Evolutionary conservation across 2,888 invertebrate genomes (phyloP).

Genomic region (Ganaspis brasiliensis): DNA sequence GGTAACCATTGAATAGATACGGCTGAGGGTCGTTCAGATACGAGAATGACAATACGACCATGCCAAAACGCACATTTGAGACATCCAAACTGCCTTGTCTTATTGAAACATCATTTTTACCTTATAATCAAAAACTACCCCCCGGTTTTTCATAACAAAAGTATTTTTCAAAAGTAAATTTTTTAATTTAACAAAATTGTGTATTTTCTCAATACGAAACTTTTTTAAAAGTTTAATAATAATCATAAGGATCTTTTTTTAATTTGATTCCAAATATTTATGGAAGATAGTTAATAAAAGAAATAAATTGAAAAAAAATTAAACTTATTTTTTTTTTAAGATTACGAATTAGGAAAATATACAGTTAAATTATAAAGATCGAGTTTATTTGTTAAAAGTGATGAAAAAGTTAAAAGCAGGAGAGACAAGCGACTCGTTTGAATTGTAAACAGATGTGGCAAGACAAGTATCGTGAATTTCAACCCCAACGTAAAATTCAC

Average conservation of each 20-base stretch:
- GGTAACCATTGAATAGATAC: constrained; percentile 61
- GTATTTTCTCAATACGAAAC: too few relatives aligned
- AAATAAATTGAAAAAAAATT: too few relatives aligned
- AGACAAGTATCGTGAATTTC: constrained; percentile 48
- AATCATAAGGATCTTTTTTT: too few relatives aligned
- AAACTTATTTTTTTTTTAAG: too few relatives aligned
- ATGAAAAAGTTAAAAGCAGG: constrained; percentile 67
- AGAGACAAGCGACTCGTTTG: constrained; percentile 74
- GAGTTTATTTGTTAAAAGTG: constrained; percentile 30
- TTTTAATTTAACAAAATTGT: too few relatives aligned
- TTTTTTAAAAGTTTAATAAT: too few relatives aligned
- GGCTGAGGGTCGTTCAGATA: constrained; percentile 68
- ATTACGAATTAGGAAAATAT: too few relatives aligned
- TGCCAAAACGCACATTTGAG: constrained; percentile 76
- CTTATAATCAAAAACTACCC: constrained; percentile 57
- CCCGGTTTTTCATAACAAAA: constrained; percentile 71
- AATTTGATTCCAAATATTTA: too few relatives aligned
- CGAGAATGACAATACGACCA: constrained; percentile 67
- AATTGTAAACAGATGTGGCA: constrained; percentile 78
- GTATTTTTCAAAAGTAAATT: too few relatives aligned
- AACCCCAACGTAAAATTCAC: constrained; percentile 44
- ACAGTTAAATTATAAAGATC: not conserved
- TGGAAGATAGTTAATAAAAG: too few relatives aligned
- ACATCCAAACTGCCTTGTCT: constrained; percentile 71
- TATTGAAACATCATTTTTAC: constrained; percentile 76